These are phyloP conservation scores for Macaca mulatta DNA, from an alignment of 2,113 vertebrate genomes.

Conservation along the genomic window DNA sequence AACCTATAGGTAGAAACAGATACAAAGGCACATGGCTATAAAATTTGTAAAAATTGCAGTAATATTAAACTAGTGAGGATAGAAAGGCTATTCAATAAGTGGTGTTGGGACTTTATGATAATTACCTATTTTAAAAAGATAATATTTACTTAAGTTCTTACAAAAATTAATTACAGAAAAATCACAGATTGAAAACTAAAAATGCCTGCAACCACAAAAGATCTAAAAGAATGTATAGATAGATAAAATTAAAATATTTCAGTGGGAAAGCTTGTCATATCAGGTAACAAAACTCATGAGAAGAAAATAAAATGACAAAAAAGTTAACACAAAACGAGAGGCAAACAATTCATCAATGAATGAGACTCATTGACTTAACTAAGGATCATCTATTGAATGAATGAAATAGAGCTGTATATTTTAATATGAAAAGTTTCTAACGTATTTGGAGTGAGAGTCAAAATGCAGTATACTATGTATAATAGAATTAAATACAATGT, in stretches of 20 bases:
- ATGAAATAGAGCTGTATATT: background rate
- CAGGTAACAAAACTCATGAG: background rate
- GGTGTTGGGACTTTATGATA: background rate
- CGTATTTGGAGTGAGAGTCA: background rate
- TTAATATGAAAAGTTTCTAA: background rate
- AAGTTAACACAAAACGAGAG: background rate
- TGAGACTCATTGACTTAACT: background rate
- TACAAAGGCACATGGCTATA: background rate
- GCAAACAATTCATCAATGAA: background rate
- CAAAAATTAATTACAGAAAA: background rate
- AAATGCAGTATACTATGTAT: background rate
- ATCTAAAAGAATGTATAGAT: background rate
- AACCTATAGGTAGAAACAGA: background rate
- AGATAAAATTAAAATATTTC: background rate
- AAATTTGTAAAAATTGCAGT: background rate
- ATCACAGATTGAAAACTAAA: background rate
- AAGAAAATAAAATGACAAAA: background rate
- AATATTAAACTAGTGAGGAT: background rate
- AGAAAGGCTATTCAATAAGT: background rate
- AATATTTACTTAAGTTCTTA: background rate
- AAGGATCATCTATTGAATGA: background rate
- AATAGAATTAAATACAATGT: background rate
- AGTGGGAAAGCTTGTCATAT: background rate
- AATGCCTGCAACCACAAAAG: background rate
- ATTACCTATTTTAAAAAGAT: background rate